These are phyloP conservation scores for Bradysia coprophila DNA, from an alignment of 1,140 invertebrate genomes.

Conservation along the genomic window DNA sequence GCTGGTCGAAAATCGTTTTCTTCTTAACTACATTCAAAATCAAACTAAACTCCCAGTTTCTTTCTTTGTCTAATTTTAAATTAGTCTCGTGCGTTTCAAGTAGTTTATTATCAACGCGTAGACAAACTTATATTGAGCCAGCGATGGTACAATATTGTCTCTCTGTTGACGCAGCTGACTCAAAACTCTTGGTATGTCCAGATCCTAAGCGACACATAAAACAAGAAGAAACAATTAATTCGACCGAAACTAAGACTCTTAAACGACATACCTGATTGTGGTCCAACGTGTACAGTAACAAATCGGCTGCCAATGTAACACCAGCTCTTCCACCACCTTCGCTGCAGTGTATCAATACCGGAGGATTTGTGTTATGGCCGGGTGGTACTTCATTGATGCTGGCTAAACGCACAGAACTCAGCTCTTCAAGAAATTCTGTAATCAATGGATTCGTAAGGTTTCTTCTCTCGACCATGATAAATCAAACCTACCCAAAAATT, in stretches of 20 bases:
- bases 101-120: constrained; percentile 69
- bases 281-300: constrained; percentile 69
- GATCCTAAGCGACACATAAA: constrained; percentile 31
- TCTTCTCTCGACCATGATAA: neutral
- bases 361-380: constrained; percentile 46
- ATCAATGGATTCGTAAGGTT: neutral
- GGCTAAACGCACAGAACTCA: constrained; percentile 61
- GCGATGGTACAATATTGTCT: constrained; percentile 68
- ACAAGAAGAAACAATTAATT: constrained; percentile 2
- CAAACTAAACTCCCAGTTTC: too few relatives aligned
- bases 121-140: constrained; percentile 79
- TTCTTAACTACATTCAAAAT: too few relatives aligned
- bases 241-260: constrained; percentile 4
- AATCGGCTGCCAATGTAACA: constrained; percentile 56
- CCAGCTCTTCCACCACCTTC: constrained; percentile 52
- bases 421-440: constrained; percentile 60
- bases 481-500: constrained; percentile 38
- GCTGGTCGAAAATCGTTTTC: too few relatives aligned
- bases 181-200: constrained; percentile 60
- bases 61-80: too few relatives aligned
- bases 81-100: constrained; percentile 67
- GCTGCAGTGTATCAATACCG: constrained; percentile 48
- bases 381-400: constrained; percentile 42
- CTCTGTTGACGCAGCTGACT: constrained; percentile 59
- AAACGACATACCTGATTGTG: constrained; percentile 51